Percentiles rank a stretch among this genome's conserved stretches.
phyloP scores from a whole-genome alignment of 2,888 invertebrate genomes.

The Dasysyrphus tricinctus region DNA sequence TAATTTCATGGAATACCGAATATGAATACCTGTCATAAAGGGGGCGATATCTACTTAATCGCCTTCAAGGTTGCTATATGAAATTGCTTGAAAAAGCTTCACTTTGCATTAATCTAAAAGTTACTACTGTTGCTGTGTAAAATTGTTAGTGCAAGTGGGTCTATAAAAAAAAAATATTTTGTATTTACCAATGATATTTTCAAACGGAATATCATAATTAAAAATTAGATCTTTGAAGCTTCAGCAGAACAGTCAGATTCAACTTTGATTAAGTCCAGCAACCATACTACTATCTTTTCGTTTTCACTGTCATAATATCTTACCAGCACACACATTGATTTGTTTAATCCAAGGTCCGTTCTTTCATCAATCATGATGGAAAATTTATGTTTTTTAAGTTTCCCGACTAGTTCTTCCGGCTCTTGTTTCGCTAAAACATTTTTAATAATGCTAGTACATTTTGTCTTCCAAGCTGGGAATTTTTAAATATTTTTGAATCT shows the following conservation, averaged over 20 bases:
- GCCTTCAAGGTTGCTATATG: no score
- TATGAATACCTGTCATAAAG: no score
- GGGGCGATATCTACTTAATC: no score
- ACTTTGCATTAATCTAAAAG: no score
- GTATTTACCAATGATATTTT: constrained; percentile 8
- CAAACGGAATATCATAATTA: no score
- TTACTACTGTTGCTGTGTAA: no score
- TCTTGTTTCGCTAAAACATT: constrained; percentile 28
- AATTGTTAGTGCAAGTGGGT: no score
- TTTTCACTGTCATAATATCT: constrained; percentile 11
- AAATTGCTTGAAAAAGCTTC: no score
- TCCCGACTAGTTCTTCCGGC: constrained; percentile 11
- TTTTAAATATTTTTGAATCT: no score
- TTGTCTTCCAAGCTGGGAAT: constrained; percentile 21
- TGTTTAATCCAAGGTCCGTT: no score
- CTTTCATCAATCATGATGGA: constrained; percentile 32
- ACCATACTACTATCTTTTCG: neutral
- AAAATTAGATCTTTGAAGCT: constrained; percentile 7
- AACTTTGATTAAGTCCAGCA: constrained; percentile 15
- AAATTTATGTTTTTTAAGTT: constrained; percentile 30
- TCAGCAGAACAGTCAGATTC: neutral
- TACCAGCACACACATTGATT: constrained; percentile 12
- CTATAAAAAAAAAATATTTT: neutral
- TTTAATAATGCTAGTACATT: constrained; percentile 43
- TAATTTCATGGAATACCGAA: no score